Evolutionary conservation across 2,797 vertebrate species (phyloP), one percentile per base, ranked within the genome.

Genomic region (Prunella strophiata): DNA sequence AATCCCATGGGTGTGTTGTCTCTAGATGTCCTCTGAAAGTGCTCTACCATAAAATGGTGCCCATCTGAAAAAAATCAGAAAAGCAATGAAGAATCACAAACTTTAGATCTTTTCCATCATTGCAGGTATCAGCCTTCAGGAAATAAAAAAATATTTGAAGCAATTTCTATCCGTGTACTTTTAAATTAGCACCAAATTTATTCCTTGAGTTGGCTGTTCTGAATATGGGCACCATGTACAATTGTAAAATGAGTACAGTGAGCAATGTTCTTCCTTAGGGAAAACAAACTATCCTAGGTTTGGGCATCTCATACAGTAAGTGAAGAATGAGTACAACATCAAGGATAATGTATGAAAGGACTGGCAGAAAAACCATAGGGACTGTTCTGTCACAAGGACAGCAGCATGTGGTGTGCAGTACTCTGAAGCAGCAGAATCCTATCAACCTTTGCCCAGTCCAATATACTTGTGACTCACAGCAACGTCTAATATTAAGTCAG

Each of bases 321-420:
- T 45, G 67, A 86, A 80, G 52, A 85, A 13, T 25, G 76, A 79
- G 23, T 38, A 30, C 22, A 68, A 21, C 16, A 15, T 29, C 87
- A 87, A 82, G n/a, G n/a, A 47, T 7, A 65, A 34, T 5, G 4
- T 32, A 19, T n/a, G 36, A 59, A 74, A 70, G 38, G 55, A 63
- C 22, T 48, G n/a, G 21, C 43, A 88, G 70, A 57, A 78, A 78
- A 89, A 58, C 23, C 47, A 11, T 0, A 1, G 5, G 21, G 54
- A 54, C 17, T 10, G 8, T 84, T 61, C 38, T 62, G 21, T 34
- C 0, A 0, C 61, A 57, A 27, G 47, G 58, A 36, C 32, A 57
- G n/a, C 54, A 13, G 16, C 2, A 11, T 17, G 9, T n/a, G 29
- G 18, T 10, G 6, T 57, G 36, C 26, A n/a, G 16, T 13, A 32